phyloP scores from a whole-genome alignment of 1,140 invertebrate genomes.

The Pachypsylla venusta region DNA sequence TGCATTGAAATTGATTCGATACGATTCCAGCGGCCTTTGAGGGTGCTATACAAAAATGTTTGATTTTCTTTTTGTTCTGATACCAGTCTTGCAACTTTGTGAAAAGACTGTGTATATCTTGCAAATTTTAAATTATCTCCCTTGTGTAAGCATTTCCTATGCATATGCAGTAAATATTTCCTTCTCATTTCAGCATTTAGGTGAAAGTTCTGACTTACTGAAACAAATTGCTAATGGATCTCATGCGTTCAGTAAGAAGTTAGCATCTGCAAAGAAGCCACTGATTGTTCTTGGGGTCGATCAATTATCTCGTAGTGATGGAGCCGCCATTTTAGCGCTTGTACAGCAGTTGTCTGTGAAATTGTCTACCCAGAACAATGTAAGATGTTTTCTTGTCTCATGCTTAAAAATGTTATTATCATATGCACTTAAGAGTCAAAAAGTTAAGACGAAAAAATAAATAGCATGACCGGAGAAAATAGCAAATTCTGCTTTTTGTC shows the following conservation, averaged over 20 bases:
- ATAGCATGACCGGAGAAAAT: no score
- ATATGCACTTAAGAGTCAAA: no score
- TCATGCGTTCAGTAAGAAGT: conserved; percentile 56
- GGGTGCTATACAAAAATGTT: no score
- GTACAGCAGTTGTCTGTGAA: conserved; percentile 52
- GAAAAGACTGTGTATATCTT: not conserved
- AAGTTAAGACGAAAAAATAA: no score
- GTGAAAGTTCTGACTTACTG: conserved; percentile 55
- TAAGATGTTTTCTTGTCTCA: no score
- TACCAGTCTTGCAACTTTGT: no score
- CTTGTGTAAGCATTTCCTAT: conserved; percentile 3
- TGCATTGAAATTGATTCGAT: no score
- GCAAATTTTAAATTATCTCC: not conserved
- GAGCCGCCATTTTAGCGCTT: conserved; percentile 54
- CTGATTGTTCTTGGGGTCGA: conserved; percentile 84
- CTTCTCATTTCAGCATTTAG: conserved; percentile 52
- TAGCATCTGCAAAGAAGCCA: conserved; percentile 70
- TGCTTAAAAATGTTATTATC: no score
- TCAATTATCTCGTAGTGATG: conserved; percentile 63
- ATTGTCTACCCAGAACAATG: conserved; percentile 34
- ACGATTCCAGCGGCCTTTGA: no score
- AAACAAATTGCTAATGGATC: conserved; percentile 54
- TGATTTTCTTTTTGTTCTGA: no score
- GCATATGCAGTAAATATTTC: conserved; percentile 19
- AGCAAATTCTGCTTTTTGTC: no score